Evolutionary conservation across 1,140 invertebrate genomes (phyloP), one percentile per base, ranked within the genome.

Genomic region (Matsumurasca onukii): DNA sequence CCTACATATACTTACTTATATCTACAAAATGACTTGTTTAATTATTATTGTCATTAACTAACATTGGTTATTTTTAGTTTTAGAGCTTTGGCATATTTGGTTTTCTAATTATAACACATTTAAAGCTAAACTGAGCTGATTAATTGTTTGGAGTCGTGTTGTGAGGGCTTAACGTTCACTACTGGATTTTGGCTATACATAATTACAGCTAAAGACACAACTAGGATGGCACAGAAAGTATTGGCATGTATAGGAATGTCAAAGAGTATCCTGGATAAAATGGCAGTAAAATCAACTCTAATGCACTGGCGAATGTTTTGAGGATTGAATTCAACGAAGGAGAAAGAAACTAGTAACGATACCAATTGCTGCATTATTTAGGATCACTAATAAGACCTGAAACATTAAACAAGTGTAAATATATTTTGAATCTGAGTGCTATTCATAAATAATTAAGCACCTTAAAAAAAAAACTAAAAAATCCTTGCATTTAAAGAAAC

Each of bases 311-410:
- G 82, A 98, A 98, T 9, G 93, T 97, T 82, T 98, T 98, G 49
- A 98, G 81, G 75, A 98, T 98, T 9, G 95, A 98, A 80, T 98
- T 98, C 66, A 98, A 84, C 70, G 89, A 92, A 76, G 93, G 0
- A 98, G 82, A 76, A 98, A 98, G 76, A 98, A 92, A 78, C 93
- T 95, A 0, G 95, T 98, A 0, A 95, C 90, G 73, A 98, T 95
- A 25, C 96, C 96, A 66, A 96, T 90, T 0, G 90, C 86, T 0
- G 94, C 91, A 82, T 94, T 97, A 77, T 98, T 98, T 0, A 94
- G 74, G 75, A 96, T 91, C 22, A 97, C 92, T 15, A 91, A 78
- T 27, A 96, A 76, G 0, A 96, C 91, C 76, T 81, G 81, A 52
- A 79, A 79, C 69, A 24, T 1, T 15, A 31, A 13, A 20, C n/a